Conservation (phyloP, 2,113 vertebrate species). For the Toxotes jaculatrix region DNA sequence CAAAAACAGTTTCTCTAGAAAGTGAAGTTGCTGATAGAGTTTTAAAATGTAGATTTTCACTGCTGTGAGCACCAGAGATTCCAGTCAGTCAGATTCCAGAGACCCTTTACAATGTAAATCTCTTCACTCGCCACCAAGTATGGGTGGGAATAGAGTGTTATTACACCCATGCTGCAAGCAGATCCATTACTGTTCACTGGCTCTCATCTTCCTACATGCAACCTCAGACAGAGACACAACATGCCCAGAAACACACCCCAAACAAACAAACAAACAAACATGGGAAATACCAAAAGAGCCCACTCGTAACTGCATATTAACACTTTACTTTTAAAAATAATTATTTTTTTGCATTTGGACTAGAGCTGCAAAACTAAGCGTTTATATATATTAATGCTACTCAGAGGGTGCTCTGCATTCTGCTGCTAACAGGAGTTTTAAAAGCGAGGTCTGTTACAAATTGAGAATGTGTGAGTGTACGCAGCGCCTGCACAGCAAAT, state of each 20-base stretch:
- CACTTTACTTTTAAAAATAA: not conserved
- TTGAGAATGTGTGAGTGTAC: conserved; percentile 14
- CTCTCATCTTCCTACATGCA: conserved; percentile 35
- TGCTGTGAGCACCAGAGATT: not conserved
- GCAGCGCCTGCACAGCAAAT: conserved; percentile 24
- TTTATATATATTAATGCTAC: conserved; percentile 55
- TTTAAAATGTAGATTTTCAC: too few relatives aligned
- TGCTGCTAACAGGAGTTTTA: conserved; percentile 33
- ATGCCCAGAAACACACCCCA: conserved; percentile 13
- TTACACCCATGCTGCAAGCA: conserved; percentile 51
- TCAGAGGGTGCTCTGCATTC: conserved; percentile 28
- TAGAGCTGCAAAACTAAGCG: conserved; percentile 24
- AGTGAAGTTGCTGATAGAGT: too few relatives aligned
- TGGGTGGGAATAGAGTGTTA: conserved; percentile 61
- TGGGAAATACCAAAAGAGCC: conserved; percentile 47
- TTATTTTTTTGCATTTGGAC: not conserved
- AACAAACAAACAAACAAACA: conserved; percentile 32
- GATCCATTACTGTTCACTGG: conserved; percentile 38
- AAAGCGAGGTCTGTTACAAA: conserved; percentile 13
- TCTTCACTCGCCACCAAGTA: conserved; percentile 29
- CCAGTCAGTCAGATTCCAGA: too few relatives aligned
- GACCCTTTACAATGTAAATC: conserved; percentile 50
- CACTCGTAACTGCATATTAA: conserved; percentile 18
- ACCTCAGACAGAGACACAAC: conserved; percentile 15
- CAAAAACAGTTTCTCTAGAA: too few relatives aligned